These are phyloP conservation scores for Catharus minimus DNA, from an alignment of 2,113 vertebrate genomes.

Conservation along the genomic window DNA sequence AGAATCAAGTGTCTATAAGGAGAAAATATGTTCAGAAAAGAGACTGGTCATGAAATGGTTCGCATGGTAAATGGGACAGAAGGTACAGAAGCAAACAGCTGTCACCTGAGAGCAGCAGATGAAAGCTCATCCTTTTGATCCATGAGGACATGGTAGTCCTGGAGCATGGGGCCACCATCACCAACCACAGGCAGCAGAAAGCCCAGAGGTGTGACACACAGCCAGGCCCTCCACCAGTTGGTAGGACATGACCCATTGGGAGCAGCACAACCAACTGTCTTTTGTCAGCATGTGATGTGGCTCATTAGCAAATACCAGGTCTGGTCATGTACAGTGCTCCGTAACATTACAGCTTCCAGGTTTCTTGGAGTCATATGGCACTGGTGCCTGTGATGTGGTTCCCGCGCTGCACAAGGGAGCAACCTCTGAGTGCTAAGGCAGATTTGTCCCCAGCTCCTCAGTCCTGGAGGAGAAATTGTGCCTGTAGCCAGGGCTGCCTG, in stretches of 20 bases:
- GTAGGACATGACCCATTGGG: background rate
- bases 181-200: fast-evolving
- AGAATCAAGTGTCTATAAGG: background rate
- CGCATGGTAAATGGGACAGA: background rate
- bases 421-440: background rate
- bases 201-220: background rate
- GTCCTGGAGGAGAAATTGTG: background rate
- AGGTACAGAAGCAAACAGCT: background rate
- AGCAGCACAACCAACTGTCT: too few species aligned
- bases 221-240: background rate
- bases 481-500: fast-evolving
- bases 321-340: background rate
- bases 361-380: background rate
- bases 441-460: background rate
- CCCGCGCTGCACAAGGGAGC: fast-evolving
- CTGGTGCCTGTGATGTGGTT: background rate
- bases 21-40: background rate
- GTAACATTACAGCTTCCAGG: background rate
- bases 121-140: background rate
- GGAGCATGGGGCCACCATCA: background rate
- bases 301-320: background rate
- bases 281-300: background rate
- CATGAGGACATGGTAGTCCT: background rate
- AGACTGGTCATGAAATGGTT: background rate
- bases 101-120: background rate